Percentiles rank a stretch among this genome's conserved stretches.
These are phyloP conservation scores for Setophaga petechia DNA, from an alignment of 2,113 vertebrate species.

Conservation along the genomic window DNA sequence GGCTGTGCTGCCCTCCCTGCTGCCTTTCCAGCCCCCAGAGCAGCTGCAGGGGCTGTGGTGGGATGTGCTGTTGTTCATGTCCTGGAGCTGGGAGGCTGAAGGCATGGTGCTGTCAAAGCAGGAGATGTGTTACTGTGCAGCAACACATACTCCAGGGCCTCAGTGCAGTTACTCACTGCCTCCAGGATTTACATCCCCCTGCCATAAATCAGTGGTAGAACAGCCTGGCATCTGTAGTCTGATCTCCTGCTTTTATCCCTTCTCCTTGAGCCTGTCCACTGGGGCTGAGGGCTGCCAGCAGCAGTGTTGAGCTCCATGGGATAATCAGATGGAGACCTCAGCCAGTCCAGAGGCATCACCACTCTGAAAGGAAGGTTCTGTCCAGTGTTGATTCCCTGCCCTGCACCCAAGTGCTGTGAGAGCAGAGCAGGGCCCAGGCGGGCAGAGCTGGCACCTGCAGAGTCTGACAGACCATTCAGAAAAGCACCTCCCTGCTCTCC, in stretches of 20 bases:
- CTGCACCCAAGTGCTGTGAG: accelerated
- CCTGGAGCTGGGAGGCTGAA: not conserved
- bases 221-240: not conserved
- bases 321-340: not conserved
- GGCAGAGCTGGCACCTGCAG: not conserved
- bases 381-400: not conserved
- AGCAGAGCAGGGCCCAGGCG: not conserved
- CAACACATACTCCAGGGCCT: not conserved
- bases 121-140: not conserved
- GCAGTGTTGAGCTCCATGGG: not conserved
- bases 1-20: not conserved
- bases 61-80: not conserved
- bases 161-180: not conserved
- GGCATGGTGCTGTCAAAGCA: not conserved
- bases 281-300: not conserved
- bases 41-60: not conserved
- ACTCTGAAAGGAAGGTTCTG: not conserved
- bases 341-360: not conserved
- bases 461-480: not conserved
- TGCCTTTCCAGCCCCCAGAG: not conserved
- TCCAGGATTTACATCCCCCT: not conserved
- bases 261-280: not conserved
- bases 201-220: not conserved
- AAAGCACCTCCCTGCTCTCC: not conserved
- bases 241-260: not conserved